Percentiles rank a stretch among this genome's conserved stretches.
phyloP scores from a whole-genome alignment of 2,888 invertebrate species.

The Ochropleura leucogaster region DNA sequence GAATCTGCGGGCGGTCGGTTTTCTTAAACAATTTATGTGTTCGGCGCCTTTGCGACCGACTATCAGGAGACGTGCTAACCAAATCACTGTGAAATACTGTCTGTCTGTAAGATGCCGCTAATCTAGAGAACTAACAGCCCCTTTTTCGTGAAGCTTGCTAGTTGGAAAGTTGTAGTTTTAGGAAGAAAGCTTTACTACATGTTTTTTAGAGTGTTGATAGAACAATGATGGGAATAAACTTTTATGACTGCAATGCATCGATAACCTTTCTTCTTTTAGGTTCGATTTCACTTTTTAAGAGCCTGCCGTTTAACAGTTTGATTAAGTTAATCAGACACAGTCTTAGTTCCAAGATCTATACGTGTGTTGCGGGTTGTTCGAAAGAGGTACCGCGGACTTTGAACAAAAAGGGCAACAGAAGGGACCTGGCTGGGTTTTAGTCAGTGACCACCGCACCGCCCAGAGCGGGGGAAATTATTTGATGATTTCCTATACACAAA shows the following conservation, averaged over 20 bases:
- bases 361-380: no score
- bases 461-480: no score
- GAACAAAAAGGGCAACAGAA: no score
- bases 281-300: neutral
- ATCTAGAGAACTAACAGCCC: constrained; percentile 21
- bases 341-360: neutral
- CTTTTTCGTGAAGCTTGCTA: constrained; percentile 26
- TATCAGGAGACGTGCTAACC: constrained; percentile 78
- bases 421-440: no score
- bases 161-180: constrained; percentile 5
- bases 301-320: neutral
- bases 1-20: constrained; percentile 82
- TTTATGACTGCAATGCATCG: neutral
- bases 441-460: no score
- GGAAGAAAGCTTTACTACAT: constrained; percentile 32
- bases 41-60: constrained; percentile 80
- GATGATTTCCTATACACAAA: no score
- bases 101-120: constrained; percentile 22
- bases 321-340: neutral
- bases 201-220: neutral
- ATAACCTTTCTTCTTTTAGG: neutral
- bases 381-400: no score
- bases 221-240: neutral
- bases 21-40: constrained; percentile 85
- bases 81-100: constrained; percentile 71